Percentiles rank a stretch among this genome's conserved stretches.
Evolutionary conservation across 2,888 invertebrate species (phyloP).

Genomic region (Dasypolia templi): DNA sequence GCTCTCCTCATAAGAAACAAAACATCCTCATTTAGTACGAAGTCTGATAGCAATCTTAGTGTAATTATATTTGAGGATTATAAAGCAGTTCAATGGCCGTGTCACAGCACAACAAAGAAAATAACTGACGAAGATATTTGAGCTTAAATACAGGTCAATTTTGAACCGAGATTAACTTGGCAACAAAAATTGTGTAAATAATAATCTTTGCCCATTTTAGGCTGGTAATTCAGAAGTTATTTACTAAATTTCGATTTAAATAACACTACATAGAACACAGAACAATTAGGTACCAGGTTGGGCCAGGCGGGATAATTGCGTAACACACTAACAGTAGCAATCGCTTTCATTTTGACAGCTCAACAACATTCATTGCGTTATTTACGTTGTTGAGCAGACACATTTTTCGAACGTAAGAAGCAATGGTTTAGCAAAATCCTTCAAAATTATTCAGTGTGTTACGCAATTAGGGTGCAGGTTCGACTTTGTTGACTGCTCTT

Average conservation of each 20-base stretch:
- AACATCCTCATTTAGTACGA: slow-evolving; percentile 82
- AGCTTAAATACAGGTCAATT: slow-evolving; percentile 36
- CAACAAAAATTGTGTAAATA: slow-evolving; percentile 32
- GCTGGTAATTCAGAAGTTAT: slow-evolving; percentile 4
- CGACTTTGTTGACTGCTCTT: no score
- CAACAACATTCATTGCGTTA: no score
- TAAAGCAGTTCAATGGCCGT: slow-evolving; percentile 68
- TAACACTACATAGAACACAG: neutral
- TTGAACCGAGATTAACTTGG: slow-evolving; percentile 22
- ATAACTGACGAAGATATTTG: slow-evolving; percentile 34
- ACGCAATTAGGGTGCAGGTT: no score
- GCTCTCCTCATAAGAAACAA: slow-evolving; percentile 73
- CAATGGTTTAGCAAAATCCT: no score
- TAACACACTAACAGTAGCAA: no score
- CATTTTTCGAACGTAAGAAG: no score
- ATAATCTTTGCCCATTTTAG: slow-evolving; percentile 7
- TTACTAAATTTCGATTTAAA: neutral
- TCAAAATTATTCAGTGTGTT: no score
- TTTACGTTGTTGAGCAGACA: no score
- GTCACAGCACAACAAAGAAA: slow-evolving; percentile 53
- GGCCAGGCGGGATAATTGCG: no score
- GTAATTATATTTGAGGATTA: slow-evolving; percentile 84
- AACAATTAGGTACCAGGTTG: no score
- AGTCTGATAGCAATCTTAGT: slow-evolving; percentile 79
- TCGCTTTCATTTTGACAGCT: no score